These are phyloP conservation scores for Chrysomela aeneicollis DNA, from an alignment of 2,888 invertebrate genomes.

Conservation along the genomic window DNA sequence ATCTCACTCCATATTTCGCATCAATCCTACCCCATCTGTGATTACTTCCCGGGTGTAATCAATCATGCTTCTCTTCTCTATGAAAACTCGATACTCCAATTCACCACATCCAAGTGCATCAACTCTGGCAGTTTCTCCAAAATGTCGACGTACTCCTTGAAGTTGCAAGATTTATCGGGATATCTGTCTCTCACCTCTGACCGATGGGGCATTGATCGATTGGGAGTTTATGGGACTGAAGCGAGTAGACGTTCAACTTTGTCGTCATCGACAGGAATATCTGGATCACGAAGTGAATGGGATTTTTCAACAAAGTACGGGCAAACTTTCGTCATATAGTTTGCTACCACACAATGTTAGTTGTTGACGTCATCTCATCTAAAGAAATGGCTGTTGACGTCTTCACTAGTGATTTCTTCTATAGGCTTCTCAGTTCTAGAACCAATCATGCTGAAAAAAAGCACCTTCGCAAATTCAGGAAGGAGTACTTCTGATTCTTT, in stretches of 20 bases:
- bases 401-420: too few species aligned
- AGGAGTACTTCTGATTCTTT: too few species aligned
- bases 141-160: background rate
- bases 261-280: too few species aligned
- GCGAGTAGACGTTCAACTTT: constrained; percentile 2
- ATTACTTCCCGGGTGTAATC: background rate
- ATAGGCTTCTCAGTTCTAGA: too few species aligned
- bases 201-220: constrained; percentile 17
- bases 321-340: too few species aligned
- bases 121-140: background rate
- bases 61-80: background rate
- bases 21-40: background rate
- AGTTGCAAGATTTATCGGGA: constrained; percentile 20
- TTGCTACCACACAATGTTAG: too few species aligned
- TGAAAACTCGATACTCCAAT: constrained; percentile 14
- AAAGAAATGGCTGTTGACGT: too few species aligned
- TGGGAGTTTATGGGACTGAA: background rate
- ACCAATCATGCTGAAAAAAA: too few species aligned
- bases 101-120: constrained; percentile 1
- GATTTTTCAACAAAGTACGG: too few species aligned
- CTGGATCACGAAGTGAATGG: too few species aligned
- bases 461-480: too few species aligned
- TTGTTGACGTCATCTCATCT: too few species aligned
- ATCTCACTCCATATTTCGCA: background rate
- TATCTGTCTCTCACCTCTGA: background rate